phyloP scores from a whole-genome alignment of 2,797 vertebrate genomes.

The Presbytis comata region DNA sequence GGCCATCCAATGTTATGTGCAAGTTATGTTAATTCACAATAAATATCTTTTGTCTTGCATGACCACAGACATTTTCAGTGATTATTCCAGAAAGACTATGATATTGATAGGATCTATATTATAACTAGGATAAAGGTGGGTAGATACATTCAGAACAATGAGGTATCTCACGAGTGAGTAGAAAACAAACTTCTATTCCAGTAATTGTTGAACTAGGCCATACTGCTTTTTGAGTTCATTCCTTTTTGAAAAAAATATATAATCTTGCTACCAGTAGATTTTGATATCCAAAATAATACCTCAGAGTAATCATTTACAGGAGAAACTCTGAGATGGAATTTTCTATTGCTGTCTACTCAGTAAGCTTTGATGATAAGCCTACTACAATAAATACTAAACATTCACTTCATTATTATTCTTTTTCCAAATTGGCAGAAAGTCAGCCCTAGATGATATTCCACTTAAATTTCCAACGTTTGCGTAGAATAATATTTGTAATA shows the following conservation, averaged over 20 bases:
- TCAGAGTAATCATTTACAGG: background rate
- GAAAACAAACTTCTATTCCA: background rate
- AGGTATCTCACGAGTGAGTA: background rate
- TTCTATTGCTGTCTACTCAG: background rate
- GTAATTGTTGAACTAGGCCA: background rate
- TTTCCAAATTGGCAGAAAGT: background rate
- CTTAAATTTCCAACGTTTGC: background rate
- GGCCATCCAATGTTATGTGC: background rate
- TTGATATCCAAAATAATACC: background rate
- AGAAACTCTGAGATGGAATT: background rate
- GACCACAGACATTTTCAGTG: background rate
- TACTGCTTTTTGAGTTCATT: background rate
- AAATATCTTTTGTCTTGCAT: background rate
- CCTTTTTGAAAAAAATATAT: background rate
- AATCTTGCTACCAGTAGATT: background rate
- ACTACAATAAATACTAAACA: background rate
- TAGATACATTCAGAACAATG: background rate
- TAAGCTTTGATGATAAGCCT: background rate
- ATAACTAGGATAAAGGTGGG: background rate
- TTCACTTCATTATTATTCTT: background rate
- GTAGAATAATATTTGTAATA: background rate
- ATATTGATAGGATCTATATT: background rate
- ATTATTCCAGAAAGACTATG: background rate
- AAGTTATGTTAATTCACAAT: background rate
- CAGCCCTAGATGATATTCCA: background rate